Conservation (phyloP, 2,888 invertebrate species). For the Carpatolechia fugitivella region DNA sequence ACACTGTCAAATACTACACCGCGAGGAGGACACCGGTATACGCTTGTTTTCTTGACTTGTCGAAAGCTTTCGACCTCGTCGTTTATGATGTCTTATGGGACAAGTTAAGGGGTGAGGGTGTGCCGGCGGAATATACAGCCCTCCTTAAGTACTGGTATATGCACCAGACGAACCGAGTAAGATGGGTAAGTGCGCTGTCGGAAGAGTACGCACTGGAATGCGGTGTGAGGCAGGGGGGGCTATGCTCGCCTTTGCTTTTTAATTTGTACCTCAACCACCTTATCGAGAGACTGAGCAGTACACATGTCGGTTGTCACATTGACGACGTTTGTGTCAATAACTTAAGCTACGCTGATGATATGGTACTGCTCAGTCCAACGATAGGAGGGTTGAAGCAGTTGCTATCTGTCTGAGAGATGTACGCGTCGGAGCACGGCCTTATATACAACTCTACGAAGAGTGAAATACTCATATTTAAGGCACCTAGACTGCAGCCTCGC, state of each 20-base stretch:
- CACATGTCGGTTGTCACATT: background rate
- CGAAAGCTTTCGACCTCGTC: constrained; percentile 1
- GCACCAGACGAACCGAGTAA: constrained; percentile 12
- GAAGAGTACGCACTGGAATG: constrained; percentile 10
- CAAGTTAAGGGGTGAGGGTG: background rate
- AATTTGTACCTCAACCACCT: constrained; percentile 1
- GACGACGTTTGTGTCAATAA: background rate
- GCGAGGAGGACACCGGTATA: constrained; percentile 9
- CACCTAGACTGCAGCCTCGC: background rate
- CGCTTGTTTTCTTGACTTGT: background rate
- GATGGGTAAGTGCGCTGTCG: constrained; percentile 9
- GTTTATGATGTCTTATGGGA: background rate
- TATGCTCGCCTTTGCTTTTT: background rate
- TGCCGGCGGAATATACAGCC: background rate
- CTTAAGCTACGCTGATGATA: constrained; percentile 3
- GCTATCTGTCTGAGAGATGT: background rate
- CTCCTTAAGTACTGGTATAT: constrained; percentile 1
- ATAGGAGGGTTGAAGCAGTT: background rate
- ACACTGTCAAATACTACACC: constrained; percentile 13
- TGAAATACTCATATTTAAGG: background rate
- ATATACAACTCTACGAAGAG: background rate
- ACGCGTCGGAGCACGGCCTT: background rate
- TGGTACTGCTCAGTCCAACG: constrained; percentile 6
- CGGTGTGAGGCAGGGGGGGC: constrained; percentile 8
- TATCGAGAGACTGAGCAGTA: background rate